These are phyloP conservation scores for Drymonia ruficornis DNA, from an alignment of 2,888 invertebrate genomes.

Conservation along the genomic window DNA sequence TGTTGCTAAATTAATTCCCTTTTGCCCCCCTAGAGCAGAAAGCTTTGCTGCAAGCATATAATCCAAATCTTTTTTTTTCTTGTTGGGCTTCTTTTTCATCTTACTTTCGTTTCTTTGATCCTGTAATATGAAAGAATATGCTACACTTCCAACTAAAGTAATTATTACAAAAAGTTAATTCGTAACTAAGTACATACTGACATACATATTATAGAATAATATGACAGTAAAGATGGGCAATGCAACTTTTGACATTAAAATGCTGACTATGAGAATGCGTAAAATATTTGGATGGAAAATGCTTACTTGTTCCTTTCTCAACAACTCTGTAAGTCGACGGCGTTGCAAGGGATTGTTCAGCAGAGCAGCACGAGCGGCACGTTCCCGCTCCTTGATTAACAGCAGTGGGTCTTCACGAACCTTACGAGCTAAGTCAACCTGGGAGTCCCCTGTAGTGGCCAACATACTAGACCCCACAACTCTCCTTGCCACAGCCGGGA, in stretches of 20 bases:
- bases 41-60: conserved; percentile 89
- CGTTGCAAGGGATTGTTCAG: conserved; percentile 96
- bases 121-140: conserved; percentile 44
- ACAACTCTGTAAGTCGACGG: conserved; percentile 92
- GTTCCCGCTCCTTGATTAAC: conserved; percentile 94
- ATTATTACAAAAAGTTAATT: too few species aligned
- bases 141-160: neutral
- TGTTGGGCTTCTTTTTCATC: conserved; percentile 75
- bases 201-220: too few species aligned
- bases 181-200: too few species aligned
- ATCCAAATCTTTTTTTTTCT: conserved; percentile 85
- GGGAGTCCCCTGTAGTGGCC: conserved; percentile 82
- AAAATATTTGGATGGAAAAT: neutral
- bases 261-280: neutral
- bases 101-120: conserved; percentile 74
- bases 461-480: conserved; percentile 76
- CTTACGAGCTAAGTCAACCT: conserved; percentile 95
- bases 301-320: conserved; percentile 84
- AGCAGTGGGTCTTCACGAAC: conserved; percentile 97
- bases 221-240: too few species aligned
- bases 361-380: conserved; percentile 93
- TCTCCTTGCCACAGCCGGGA: conserved; percentile 86
- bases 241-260: neutral
- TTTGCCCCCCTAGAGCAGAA: conserved; percentile 84
- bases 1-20: conserved; percentile 63